Conservation (phyloP, 2,888 invertebrate species). For the Ophion costatus region DNA sequence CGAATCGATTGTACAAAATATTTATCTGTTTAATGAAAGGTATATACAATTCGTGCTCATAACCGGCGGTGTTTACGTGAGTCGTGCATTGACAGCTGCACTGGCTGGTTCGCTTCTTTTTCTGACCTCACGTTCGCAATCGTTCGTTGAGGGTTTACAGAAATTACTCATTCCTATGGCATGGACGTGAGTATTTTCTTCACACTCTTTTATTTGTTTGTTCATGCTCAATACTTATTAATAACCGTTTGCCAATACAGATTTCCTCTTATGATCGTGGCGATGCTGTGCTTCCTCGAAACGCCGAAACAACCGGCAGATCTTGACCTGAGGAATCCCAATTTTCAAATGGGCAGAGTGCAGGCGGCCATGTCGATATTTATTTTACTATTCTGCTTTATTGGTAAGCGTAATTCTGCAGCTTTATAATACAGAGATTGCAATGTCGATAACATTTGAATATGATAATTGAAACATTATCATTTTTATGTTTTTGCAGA, state of each 20-base stretch:
- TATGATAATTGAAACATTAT: too few relatives aligned
- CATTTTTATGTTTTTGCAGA: too few relatives aligned
- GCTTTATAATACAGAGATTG: too few relatives aligned
- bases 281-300: conserved; percentile 86
- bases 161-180: conserved; percentile 87
- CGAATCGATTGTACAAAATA: neutral
- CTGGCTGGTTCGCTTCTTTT: conserved; percentile 92
- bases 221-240: neutral
- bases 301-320: conserved; percentile 84
- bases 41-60: conserved; percentile 91
- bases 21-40: conserved; percentile 79
- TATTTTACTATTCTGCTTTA: conserved; percentile 91
- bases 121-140: conserved; percentile 92
- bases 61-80: conserved; percentile 91
- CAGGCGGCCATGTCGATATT: conserved; percentile 92
- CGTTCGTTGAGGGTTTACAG: conserved; percentile 91
- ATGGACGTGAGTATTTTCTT: conserved; percentile 84
- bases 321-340: conserved; percentile 88
- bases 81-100: conserved; percentile 93
- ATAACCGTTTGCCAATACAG: conserved; percentile 18
- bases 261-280: conserved; percentile 88
- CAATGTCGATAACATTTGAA: too few relatives aligned
- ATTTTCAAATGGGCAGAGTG: conserved; percentile 91
- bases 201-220: neutral
- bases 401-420: conserved; percentile 85